These are phyloP conservation scores for Drosophila bocqueti DNA, from an alignment of 1,140 invertebrate species.

Conservation along the genomic window DNA sequence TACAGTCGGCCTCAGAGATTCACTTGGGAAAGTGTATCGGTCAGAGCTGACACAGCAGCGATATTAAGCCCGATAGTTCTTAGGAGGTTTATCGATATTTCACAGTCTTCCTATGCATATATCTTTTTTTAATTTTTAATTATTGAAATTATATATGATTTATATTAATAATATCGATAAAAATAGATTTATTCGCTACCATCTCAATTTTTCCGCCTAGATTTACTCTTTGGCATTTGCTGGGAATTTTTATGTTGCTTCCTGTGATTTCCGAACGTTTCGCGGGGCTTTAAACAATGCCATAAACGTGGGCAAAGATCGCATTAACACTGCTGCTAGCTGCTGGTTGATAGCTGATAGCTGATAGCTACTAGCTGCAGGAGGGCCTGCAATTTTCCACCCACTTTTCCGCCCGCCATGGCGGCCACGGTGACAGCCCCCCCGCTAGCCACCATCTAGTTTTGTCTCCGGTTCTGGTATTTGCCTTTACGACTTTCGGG, in stretches of 20 bases:
- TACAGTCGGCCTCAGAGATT: conserved; percentile 29
- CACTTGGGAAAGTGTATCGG: background rate
- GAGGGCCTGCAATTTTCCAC: conserved; percentile 19
- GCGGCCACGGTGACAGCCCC: conserved; percentile 1
- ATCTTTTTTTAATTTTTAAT: background rate
- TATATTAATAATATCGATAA: background rate
- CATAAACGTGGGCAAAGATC: conserved; percentile 76
- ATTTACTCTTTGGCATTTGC: conserved; percentile 28
- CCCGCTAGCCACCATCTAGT: conserved; percentile 15
- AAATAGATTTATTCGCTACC: background rate
- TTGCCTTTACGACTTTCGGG: conserved; percentile 54
- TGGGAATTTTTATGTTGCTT: conserved; percentile 28
- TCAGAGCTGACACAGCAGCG: background rate
- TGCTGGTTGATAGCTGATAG: background rate
- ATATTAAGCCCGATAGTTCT: background rate
- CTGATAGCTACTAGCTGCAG: background rate
- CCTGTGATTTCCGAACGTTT: conserved; percentile 20
- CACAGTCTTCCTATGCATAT: no score
- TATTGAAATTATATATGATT: background rate
- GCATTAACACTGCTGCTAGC: conserved; percentile 68
- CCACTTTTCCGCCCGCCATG: conserved; percentile 5
- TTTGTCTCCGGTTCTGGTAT: conserved; percentile 38
- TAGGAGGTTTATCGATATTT: background rate
- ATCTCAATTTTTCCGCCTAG: conserved; percentile 15
- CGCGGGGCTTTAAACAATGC: conserved; percentile 64